These are phyloP conservation scores for Malachius bipustulatus DNA, from an alignment of 2,888 invertebrate species.

Conservation along the genomic window DNA sequence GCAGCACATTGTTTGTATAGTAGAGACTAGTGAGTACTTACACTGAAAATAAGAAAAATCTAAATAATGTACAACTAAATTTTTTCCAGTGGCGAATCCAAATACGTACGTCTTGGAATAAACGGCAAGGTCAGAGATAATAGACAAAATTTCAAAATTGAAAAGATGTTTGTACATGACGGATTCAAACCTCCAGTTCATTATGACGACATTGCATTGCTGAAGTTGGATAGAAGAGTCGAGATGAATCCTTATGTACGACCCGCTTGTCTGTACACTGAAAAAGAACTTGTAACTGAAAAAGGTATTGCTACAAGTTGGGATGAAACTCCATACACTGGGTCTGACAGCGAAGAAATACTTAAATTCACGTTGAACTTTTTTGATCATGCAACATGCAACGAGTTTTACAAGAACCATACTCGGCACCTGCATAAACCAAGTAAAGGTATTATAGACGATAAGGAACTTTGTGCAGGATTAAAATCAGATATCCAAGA, in stretches of 20 bases:
- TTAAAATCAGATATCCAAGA: slow-evolving; percentile 35
- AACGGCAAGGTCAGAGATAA: slow-evolving; percentile 33
- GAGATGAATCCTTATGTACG: too few species aligned
- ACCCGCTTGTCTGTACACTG: too few species aligned
- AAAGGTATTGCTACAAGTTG: slow-evolving; percentile 38
- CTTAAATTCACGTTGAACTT: slow-evolving; percentile 41
- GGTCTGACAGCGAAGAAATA: slow-evolving; percentile 35
- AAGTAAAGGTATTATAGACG: slow-evolving; percentile 35
- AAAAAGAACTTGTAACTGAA: slow-evolving; percentile 14
- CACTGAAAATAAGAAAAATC: slow-evolving; percentile 10
- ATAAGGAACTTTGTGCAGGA: slow-evolving; percentile 45
- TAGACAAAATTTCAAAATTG: slow-evolving; percentile 28
- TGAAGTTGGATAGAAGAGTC: too few species aligned
- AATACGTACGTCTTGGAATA: slow-evolving; percentile 37
- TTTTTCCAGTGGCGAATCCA: slow-evolving; percentile 32
- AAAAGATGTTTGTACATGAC: slow-evolving; percentile 33
- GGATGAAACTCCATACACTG: slow-evolving; percentile 37
- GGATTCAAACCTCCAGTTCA: too few species aligned
- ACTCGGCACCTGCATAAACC: slow-evolving; percentile 24
- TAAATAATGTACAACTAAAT: background rate
- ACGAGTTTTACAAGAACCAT: slow-evolving; percentile 23
- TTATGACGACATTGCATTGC: too few species aligned
- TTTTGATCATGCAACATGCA: slow-evolving; percentile 33
- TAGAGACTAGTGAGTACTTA: slow-evolving; percentile 13
- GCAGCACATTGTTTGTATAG: slow-evolving; percentile 49